phyloP scores from a whole-genome alignment of 2,888 invertebrate species.

The Agrotis exclamationis region DNA sequence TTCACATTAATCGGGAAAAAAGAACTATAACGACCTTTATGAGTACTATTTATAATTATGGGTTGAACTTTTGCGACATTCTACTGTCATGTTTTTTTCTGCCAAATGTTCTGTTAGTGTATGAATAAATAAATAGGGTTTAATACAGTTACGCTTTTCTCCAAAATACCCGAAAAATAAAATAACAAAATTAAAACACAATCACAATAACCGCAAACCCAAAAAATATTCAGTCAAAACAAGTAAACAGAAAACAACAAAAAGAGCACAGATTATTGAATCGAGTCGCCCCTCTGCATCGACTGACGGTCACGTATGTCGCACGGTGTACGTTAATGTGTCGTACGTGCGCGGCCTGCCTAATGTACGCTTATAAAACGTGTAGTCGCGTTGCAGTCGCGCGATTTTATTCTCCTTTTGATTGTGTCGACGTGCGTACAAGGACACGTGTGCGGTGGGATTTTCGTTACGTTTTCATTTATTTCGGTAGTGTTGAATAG shows the following conservation, averaged over 20 bases:
- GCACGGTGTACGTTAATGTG: conserved; percentile 87
- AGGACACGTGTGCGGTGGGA: conserved; percentile 69
- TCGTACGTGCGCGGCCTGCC: conserved; percentile 83
- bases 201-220: conserved; percentile 33
- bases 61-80: too few relatives aligned
- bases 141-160: background rate
- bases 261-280: conserved; percentile 79
- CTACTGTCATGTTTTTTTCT: too few relatives aligned
- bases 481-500: conserved; percentile 50
- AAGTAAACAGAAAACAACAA: conserved; percentile 69
- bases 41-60: too few relatives aligned
- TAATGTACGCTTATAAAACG: conserved; percentile 80
- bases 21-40: too few relatives aligned
- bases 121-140: background rate
- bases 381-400: conserved; percentile 73
- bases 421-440: conserved; percentile 84
- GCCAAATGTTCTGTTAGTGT: background rate
- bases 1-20: too few relatives aligned
- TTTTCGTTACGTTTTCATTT: conserved; percentile 64
- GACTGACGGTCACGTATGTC: conserved; percentile 80
- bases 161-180: conserved; percentile 3
- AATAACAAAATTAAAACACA: conserved; percentile 49
- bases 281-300: conserved; percentile 71
- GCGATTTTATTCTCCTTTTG: conserved; percentile 85
- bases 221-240: conserved; percentile 62